Conservation (phyloP, 2,888 invertebrate genomes). For the Choristoneura rosaceana region DNA sequence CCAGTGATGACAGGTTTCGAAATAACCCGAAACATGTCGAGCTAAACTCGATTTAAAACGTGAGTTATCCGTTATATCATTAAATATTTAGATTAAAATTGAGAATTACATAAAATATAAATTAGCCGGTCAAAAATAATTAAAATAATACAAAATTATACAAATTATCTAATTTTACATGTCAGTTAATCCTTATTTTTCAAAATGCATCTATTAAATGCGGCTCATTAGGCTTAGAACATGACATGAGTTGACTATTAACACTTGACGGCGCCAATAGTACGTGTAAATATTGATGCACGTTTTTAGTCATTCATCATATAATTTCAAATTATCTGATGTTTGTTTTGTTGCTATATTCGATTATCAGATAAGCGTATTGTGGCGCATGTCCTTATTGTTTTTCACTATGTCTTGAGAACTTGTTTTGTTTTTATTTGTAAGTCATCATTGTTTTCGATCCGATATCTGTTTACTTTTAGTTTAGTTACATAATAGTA, state of each 20-base stretch:
- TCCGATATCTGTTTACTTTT: not conserved
- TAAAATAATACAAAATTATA: no score
- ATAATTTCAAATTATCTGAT: not conserved
- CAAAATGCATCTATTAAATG: not conserved
- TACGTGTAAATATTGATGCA: not conserved
- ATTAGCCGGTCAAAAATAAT: no score
- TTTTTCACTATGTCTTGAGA: not conserved
- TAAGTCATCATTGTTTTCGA: not conserved
- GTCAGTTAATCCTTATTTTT: not conserved
- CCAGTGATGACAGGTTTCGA: no score
- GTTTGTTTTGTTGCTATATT: constrained; percentile 11
- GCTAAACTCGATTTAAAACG: no score
- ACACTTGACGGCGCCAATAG: not conserved
- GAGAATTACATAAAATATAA: no score
- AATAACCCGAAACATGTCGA: no score
- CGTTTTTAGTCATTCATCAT: constrained; percentile 1
- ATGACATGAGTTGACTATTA: not conserved
- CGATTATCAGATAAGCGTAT: constrained; percentile 1
- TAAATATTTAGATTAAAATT: no score
- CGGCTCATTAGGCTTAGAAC: not conserved
- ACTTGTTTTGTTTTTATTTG: constrained; percentile 2
- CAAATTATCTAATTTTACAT: no score
- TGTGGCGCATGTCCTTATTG: not conserved
- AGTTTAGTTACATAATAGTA: not conserved
- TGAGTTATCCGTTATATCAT: no score